Percentiles rank a stretch among this genome's conserved stretches.
These are phyloP conservation scores for Diphyllodes magnificus DNA, from an alignment of 2,113 vertebrate genomes.

Conservation along the genomic window DNA sequence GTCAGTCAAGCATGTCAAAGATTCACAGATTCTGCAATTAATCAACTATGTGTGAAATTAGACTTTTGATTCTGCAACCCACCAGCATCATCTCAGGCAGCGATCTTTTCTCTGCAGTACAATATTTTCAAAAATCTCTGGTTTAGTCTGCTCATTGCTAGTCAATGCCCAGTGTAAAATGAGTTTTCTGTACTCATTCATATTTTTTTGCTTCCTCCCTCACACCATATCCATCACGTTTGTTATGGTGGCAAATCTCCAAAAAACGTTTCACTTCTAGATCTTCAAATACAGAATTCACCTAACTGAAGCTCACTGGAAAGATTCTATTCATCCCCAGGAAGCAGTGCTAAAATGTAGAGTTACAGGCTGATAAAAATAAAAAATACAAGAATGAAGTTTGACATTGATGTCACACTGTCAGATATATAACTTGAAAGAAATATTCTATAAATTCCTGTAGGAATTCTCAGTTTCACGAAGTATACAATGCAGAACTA, in stretches of 20 bases:
- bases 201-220: neutral
- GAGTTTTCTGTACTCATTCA: neutral
- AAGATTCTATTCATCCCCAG: neutral
- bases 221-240: neutral
- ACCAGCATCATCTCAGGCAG: neutral
- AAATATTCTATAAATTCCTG: neutral
- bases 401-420: neutral
- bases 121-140: neutral
- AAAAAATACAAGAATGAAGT: neutral
- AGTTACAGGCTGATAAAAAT: neutral
- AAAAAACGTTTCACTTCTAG: neutral
- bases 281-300: neutral
- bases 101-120: neutral
- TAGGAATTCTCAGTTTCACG: neutral
- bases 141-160: neutral
- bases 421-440: neutral
- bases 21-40: neutral
- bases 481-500: neutral
- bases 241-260: neutral
- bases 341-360: rapidly evolving
- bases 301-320: neutral
- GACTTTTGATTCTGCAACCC: neutral
- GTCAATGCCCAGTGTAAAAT: neutral
- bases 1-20: neutral
- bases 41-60: neutral